A percentile compares a stretch with the other conserved stretches of the same genome.
phyloP scores from a whole-genome alignment of 2,888 invertebrate genomes.

The Boloria euphrosyne region DNA sequence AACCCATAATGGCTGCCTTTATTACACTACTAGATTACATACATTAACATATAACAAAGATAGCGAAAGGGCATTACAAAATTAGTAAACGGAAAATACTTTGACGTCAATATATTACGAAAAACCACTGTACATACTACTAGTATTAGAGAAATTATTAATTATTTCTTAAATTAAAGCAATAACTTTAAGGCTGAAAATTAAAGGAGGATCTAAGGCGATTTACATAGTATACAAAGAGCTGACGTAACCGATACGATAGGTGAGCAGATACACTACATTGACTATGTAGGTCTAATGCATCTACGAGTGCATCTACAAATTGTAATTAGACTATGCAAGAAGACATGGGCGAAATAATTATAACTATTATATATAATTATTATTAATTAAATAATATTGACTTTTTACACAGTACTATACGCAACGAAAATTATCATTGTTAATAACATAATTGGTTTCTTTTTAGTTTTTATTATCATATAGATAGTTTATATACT shows the following conservation, averaged over 20 bases:
- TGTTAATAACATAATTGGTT: too few species aligned
- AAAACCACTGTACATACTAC: too few species aligned
- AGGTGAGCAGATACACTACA: constrained; percentile 59
- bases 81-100: neutral
- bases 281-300: constrained; percentile 66
- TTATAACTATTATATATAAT: constrained; percentile 4
- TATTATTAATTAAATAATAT: constrained; percentile 3
- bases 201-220: constrained; percentile 37
- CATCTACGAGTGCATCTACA: constrained; percentile 44
- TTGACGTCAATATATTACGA: neutral
- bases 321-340: constrained; percentile 28
- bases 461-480: too few species aligned
- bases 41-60: constrained; percentile 20
- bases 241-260: constrained; percentile 65
- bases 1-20: constrained; percentile 31
- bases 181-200: constrained; percentile 11
- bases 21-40: constrained; percentile 18
- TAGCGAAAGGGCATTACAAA: constrained; percentile 9
- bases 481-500: too few species aligned
- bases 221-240: constrained; percentile 39
- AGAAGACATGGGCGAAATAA: neutral
- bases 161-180: neutral
- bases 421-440: neutral
- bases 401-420: neutral
- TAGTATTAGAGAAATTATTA: too few species aligned